A percentile compares a stretch with the other conserved stretches of the same genome.
Evolutionary conservation across 2,113 vertebrate species (phyloP).

Genomic region (Fulmarus glacialis): DNA sequence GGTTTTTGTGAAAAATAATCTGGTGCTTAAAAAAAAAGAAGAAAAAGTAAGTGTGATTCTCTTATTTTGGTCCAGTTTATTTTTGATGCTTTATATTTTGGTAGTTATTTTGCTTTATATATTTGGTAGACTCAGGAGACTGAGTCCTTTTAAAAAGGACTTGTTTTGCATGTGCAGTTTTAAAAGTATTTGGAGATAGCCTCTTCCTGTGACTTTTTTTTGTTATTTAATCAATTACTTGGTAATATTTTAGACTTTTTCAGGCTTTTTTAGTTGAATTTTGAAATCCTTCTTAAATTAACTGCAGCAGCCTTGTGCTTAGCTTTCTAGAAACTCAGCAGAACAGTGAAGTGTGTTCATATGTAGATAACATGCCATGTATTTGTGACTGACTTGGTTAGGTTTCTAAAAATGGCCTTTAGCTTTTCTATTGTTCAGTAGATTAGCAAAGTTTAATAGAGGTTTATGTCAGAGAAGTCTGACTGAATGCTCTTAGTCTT

Average conservation of each 20-base stretch:
- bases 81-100: neutral
- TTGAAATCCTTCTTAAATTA: conserved; percentile 23
- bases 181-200: neutral
- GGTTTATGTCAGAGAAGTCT: neutral
- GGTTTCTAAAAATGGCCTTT: neutral
- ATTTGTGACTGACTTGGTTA: neutral
- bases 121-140: neutral
- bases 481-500: neutral
- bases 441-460: neutral
- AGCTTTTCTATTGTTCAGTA: neutral
- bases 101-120: no score
- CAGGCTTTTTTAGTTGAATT: neutral
- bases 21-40: neutral
- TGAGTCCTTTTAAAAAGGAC: neutral
- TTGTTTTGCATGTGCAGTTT: neutral
- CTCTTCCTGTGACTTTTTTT: neutral
- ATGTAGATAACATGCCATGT: neutral
- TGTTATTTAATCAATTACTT: neutral
- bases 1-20: neutral
- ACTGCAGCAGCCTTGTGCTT: neutral
- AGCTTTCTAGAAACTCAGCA: neutral
- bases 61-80: neutral
- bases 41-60: neutral
- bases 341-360: neutral
- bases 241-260: neutral